Base-by-base conservation (phyloP, 2,797 vertebrate species). In the Cirrhinus mrigala region DNA sequence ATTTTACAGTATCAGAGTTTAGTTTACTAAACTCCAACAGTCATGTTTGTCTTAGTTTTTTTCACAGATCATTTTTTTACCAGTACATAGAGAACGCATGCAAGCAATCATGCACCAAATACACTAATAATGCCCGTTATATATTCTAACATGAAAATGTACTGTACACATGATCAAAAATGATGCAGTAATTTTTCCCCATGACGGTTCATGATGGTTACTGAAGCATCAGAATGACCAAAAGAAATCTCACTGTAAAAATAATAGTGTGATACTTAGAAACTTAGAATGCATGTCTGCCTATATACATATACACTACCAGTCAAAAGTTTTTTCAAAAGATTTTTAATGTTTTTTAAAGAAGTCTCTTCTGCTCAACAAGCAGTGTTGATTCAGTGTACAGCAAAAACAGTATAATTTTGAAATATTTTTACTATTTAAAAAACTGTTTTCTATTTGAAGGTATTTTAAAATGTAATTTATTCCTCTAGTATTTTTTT, bases 211-310 rank as follows among this genome's bases (percentile, higher is more conserved):
- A 10, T 60, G n/a, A 48, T 20, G 11, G 6, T 60, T 74, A 7
- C 4, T 22, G 29, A 66, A 54, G 60, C 20, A 76, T 27, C 18
- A 75, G 22, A 37, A 6, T 14, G 54, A n/a, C 50, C 68, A 58
- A 46, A 24, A 40, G 80, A 29, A 48, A 52, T 76, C 58, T 83
- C 82, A 83, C 82, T 83, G 29, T 66, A 66, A 83, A 78, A 6
- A 46, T 9, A 46, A 56, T 44, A 22, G 18, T 48, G 40, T 20
- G 5, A 27, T 29, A 62, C 15, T 64, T 62, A 0, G 1, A 46
- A 9, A 46, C 9, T 46, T 15, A 27, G 16, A 9, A 24, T 78
- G 7, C 3, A 50, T 12, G 0, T 37, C 24, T 10, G 18, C 11
- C 9, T 50, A 50, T 7, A 16, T 73, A 64, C 3, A 40, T 4